Evolutionary conservation across 2,113 vertebrate species (phyloP), one percentile per base, ranked within the genome.

Genomic region (Ellobius talpinus): DNA sequence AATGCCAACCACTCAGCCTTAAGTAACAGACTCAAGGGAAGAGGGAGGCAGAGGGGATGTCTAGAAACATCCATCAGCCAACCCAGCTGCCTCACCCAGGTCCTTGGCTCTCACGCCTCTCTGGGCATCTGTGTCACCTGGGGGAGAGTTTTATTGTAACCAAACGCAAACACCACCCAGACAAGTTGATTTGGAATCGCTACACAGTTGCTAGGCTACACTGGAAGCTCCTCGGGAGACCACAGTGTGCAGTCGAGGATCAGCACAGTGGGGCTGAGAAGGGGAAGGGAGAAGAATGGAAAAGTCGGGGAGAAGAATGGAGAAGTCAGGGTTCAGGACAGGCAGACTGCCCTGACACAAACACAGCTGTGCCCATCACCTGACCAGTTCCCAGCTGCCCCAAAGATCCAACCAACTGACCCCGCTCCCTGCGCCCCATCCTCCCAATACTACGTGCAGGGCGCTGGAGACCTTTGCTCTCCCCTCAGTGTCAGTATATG

Each of bases 181-280:
- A 23, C 58, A 63, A 66, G 65, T 45, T 82, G 39, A 87, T 52
- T 93, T 61, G 89, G 86, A 94, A 70, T 55, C 31, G 31, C 23
- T 36, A 86, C 24, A 3, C 45, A 61, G 52, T 26, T 31, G 45
- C 55, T 90, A 70, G 52, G 68, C 70, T 61, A 36, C 77, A 70
- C 73, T 55, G 65, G 68, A 91, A 70, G 65, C 47, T 52, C 70
- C 50, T 45, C 23, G 4, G 6, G 45, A 33, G 52, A 77, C n/a
- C 50, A 12, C 17, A 74, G 21, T 13, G 21, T 63, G 55, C 52
- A 73, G 39, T 72, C 68, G 42, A 16, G 65, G 9, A 17, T 91
- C 68, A 85, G 61, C 58, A 70, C 52, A n/a, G 5, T 9, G 7
- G 17, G 42, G 19, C 23, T 21, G 17, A 88, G 45, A 36, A 76